Percentiles rank a stretch among this genome's conserved stretches.
phyloP scores from a whole-genome alignment of 2,888 invertebrate species.

The Neoaliturus tenellus region DNA sequence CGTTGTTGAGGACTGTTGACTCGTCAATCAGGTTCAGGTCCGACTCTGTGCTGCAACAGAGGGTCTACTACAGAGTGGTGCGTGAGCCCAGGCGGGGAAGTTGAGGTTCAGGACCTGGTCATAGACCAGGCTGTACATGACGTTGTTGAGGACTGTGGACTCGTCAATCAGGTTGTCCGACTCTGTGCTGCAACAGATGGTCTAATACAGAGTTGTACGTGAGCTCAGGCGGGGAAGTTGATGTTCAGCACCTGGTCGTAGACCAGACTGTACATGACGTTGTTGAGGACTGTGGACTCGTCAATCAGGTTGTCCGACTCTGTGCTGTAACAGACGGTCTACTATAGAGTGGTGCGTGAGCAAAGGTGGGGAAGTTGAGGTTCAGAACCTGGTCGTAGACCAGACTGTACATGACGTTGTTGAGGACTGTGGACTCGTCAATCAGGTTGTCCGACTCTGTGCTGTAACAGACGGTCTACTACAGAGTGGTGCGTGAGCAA shows the following conservation, averaged over 20 bases:
- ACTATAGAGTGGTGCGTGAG: too few relatives aligned
- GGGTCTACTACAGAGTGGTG: too few relatives aligned
- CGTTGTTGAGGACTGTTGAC: background rate
- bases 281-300: background rate
- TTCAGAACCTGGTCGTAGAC: conserved; percentile 1
- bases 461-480: too few relatives aligned
- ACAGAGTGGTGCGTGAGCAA: too few relatives aligned
- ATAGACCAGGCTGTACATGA: background rate
- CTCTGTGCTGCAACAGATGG: conserved; percentile 5
- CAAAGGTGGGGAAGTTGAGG: too few relatives aligned
- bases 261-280: background rate
- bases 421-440: background rate
- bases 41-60: conserved; percentile 12
- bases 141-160: background rate
- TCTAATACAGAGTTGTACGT: too few relatives aligned
- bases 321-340: conserved; percentile 1
- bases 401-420: background rate
- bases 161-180: background rate
- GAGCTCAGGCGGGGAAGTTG: too few relatives aligned
- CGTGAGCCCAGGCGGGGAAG: background rate
- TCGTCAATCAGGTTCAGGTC: background rate
- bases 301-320: conserved; percentile 1
- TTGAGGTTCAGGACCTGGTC: background rate
- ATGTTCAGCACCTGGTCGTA: background rate
- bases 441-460: conserved; percentile 8